Conservation (phyloP, 2,113 vertebrate species). For the Marmota monax region DNA sequence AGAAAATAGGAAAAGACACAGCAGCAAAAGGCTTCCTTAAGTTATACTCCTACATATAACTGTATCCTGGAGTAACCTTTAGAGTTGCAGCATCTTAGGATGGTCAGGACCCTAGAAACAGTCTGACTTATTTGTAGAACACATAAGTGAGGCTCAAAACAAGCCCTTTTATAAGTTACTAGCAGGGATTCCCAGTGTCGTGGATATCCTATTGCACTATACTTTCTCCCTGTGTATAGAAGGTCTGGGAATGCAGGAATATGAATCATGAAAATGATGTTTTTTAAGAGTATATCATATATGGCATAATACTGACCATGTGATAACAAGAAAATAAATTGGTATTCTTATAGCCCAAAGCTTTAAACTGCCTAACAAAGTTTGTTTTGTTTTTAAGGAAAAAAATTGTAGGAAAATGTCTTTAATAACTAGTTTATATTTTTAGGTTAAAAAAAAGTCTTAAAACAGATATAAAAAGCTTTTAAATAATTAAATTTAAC, state of each 20-base stretch:
- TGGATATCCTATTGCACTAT: not conserved
- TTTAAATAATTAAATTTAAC: too few species aligned
- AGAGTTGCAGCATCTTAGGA: not conserved
- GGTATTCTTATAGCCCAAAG: not conserved
- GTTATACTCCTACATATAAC: not conserved
- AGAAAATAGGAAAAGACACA: not conserved
- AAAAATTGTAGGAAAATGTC: too few species aligned
- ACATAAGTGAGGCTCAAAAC: not conserved
- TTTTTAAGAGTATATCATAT: not conserved
- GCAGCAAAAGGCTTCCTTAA: not conserved
- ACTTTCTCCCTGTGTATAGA: not conserved
- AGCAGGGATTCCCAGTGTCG: not conserved
- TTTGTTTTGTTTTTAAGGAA: not conserved
- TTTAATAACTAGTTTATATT: too few species aligned
- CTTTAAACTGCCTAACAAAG: not conserved
- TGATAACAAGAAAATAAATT: not conserved
- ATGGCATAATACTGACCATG: not conserved
- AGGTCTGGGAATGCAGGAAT: not conserved
- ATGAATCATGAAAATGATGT: not conserved
- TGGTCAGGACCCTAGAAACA: not conserved
- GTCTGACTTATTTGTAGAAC: not conserved
- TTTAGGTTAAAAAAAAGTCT: too few species aligned
- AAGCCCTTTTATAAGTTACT: not conserved
- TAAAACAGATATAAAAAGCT: too few species aligned
- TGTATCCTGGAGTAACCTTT: not conserved